Percentiles rank a stretch among this genome's conserved stretches.
phyloP scores from a whole-genome alignment of 2,113 vertebrate species.

The Sebastes fasciatus region DNA sequence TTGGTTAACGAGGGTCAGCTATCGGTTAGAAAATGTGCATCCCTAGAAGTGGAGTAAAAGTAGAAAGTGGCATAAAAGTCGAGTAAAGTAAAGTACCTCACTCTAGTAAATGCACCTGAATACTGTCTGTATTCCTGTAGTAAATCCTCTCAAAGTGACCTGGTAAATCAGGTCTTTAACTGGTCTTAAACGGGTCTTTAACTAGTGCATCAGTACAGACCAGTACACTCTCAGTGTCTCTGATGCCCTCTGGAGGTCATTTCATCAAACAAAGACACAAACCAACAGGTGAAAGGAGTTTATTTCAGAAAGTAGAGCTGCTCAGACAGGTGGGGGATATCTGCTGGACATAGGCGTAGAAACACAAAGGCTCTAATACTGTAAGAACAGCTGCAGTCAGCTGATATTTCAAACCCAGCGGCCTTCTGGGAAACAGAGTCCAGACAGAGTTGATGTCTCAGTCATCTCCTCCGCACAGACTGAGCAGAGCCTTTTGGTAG shows the following conservation, averaged over 20 bases:
- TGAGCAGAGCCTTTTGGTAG: constrained; percentile 94
- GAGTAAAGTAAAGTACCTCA: too few species aligned
- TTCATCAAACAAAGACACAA: background rate
- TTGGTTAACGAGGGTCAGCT: too few species aligned
- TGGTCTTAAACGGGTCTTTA: too few species aligned
- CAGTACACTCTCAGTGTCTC: constrained; percentile 10
- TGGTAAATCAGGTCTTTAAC: too few species aligned
- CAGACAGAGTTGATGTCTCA: constrained; percentile 71
- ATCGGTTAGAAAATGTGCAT: too few species aligned
- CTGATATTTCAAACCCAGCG: background rate
- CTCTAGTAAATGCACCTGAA: too few species aligned
- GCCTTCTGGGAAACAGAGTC: constrained; percentile 46
- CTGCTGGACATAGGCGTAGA: background rate
- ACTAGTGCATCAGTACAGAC: too few species aligned
- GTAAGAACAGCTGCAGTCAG: constrained; percentile 10
- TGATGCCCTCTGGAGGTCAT: constrained; percentile 62
- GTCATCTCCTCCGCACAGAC: constrained; percentile 95
- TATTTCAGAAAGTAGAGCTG: constrained; percentile 39
- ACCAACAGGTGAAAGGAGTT: constrained; percentile 9
- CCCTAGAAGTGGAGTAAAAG: too few species aligned
- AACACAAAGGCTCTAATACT: constrained; percentile 10
- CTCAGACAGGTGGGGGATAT: constrained; percentile 1
- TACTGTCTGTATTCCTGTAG: too few species aligned
- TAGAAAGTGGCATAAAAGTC: too few species aligned
- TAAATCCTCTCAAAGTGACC: too few species aligned